Evolutionary conservation across 2,113 vertebrate genomes (phyloP).

Genomic region (Hepsetus odoe): DNA sequence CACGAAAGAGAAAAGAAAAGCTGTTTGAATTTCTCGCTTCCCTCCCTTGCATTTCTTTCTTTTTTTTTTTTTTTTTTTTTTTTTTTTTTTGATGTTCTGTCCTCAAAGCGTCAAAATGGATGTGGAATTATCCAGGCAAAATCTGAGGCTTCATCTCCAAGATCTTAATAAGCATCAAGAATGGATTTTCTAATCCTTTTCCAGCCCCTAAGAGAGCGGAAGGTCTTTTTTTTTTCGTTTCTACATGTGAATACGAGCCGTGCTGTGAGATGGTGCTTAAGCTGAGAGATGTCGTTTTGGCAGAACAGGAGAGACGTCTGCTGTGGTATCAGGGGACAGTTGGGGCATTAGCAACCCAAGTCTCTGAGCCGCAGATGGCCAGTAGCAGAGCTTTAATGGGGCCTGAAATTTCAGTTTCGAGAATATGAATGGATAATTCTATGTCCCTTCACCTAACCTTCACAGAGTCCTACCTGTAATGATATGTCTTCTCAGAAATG

Average conservation of each 20-base stretch:
- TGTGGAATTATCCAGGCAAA: background rate
- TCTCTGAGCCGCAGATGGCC: too few relatives aligned
- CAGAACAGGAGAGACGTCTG: background rate
- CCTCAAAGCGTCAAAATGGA: slow-evolving; percentile 1
- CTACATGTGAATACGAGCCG: background rate
- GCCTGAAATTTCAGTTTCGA: too few relatives aligned
- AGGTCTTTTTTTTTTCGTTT: background rate
- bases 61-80: background rate
- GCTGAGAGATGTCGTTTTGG: background rate
- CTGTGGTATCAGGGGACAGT: background rate
- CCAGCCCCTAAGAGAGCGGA: background rate
- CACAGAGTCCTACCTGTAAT: too few relatives aligned
- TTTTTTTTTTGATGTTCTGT: background rate
- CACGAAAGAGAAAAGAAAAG: background rate
- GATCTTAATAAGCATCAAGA: background rate
- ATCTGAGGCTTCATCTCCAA: background rate
- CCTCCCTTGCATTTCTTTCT: background rate
- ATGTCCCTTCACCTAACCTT: too few relatives aligned
- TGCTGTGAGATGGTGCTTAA: background rate
- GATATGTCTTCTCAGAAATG: too few relatives aligned
- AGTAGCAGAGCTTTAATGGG: too few relatives aligned
- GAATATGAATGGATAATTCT: too few relatives aligned
- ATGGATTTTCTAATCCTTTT: background rate
- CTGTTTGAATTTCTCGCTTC: background rate
- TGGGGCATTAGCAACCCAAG: background rate